Conservation (phyloP, 92 coral and sea anemone genomes). For the Porites lobata region DNA sequence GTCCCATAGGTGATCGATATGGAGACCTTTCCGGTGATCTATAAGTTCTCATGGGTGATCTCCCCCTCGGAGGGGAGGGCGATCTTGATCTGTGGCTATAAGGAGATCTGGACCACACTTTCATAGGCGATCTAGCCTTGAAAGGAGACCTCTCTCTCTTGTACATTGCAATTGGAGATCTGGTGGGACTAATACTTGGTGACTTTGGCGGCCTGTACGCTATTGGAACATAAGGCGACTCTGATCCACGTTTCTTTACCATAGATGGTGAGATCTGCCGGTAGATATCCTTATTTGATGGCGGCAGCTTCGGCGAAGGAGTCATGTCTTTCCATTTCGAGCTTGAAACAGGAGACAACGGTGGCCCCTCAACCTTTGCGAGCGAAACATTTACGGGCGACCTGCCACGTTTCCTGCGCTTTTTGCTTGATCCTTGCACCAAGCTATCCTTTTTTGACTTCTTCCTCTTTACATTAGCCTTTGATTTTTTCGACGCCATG, state of each 20-base stretch:
- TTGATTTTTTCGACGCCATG: constrained; percentile 81
- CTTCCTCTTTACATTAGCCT: constrained; percentile 85
- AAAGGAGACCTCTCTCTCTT: constrained; percentile 69
- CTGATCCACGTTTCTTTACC: constrained; percentile 63
- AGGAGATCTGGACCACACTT: constrained; percentile 91
- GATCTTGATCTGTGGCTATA: constrained; percentile 87
- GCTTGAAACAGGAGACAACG: constrained; percentile 89
- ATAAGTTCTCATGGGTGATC: constrained; percentile 77
- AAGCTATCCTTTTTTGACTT: constrained; percentile 83
- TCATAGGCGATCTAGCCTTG: constrained; percentile 67
- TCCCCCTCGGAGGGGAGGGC: constrained; percentile 83
- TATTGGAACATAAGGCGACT: constrained; percentile 87
- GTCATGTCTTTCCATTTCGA: constrained; percentile 86
- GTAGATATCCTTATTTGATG: constrained; percentile 53
- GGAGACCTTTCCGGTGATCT: constrained; percentile 89
- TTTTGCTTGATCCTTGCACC: constrained; percentile 77
- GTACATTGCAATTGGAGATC: constrained; percentile 67
- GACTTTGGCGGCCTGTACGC: constrained; percentile 86
- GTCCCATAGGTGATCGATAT: constrained; percentile 65
- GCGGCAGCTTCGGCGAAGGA: constrained; percentile 72
- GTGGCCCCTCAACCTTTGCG: constrained; percentile 43
- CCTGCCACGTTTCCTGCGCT: constrained; percentile 82
- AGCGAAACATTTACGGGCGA: constrained; percentile 51
- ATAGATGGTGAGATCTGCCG: constrained; percentile 66
- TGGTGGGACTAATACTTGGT: constrained; percentile 80